These are phyloP conservation scores for Amphipyra berbera DNA, from an alignment of 2,888 invertebrate genomes.

Conservation along the genomic window DNA sequence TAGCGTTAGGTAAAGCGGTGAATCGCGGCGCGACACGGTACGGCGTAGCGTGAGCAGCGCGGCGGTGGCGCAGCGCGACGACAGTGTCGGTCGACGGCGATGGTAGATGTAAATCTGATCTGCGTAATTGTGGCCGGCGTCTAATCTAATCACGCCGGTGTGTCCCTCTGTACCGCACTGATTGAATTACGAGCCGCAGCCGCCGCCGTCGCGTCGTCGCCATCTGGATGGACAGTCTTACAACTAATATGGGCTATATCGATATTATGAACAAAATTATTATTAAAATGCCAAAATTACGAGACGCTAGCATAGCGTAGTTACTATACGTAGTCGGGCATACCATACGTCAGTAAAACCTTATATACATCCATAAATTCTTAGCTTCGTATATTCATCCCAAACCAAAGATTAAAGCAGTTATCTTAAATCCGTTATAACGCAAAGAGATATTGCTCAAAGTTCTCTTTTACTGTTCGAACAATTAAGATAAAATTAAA, in stretches of 20 bases:
- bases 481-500: slow-evolving; percentile 87
- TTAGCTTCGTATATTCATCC: slow-evolving; percentile 25
- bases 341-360: no score
- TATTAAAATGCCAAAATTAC: slow-evolving; percentile 43
- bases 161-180: slow-evolving; percentile 84
- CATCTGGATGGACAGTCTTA: slow-evolving; percentile 62
- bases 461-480: slow-evolving; percentile 82
- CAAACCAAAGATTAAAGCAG: slow-evolving; percentile 54
- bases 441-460: slow-evolving; percentile 77
- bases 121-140: slow-evolving; percentile 88
- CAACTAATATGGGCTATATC: slow-evolving; percentile 55
- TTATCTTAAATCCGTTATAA: slow-evolving; percentile 71
- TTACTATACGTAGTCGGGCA: no score
- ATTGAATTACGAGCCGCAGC: slow-evolving; percentile 82
- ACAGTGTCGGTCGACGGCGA: slow-evolving; percentile 50
- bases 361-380: no score
- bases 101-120: slow-evolving; percentile 86
- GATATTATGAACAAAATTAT: slow-evolving; percentile 59
- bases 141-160: slow-evolving; percentile 85
- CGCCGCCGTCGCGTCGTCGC: slow-evolving; percentile 50
- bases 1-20: background rate
- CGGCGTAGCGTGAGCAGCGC: background rate
- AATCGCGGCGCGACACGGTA: slow-evolving; percentile 1
- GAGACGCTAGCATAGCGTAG: background rate
- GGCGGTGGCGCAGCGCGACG: slow-evolving; percentile 18